These are phyloP conservation scores for Proisotoma minuta DNA, from an alignment of 2,888 invertebrate species.

Conservation along the genomic window DNA sequence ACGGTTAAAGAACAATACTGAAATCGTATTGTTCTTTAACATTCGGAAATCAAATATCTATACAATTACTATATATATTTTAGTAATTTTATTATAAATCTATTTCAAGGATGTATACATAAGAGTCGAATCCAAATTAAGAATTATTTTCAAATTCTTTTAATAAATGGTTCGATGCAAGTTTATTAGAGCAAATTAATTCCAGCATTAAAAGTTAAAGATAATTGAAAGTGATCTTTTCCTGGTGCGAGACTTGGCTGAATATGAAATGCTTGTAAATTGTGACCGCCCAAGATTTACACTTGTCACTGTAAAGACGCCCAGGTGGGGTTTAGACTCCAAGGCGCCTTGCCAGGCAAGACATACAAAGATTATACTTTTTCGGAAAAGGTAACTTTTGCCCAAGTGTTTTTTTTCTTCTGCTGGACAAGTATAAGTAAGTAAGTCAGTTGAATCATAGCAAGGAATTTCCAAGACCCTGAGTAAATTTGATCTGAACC, in stretches of 20 bases:
- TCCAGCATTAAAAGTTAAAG: no score
- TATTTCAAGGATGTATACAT: no score
- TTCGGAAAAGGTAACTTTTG: neutral
- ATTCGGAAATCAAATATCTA: no score
- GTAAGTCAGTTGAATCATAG: neutral
- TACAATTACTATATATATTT: no score
- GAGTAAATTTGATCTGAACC: neutral
- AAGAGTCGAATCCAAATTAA: no score
- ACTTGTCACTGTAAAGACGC: constrained; percentile 11
- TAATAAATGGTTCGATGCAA: no score
- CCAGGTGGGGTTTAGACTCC: constrained; percentile 13
- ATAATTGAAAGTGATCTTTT: neutral
- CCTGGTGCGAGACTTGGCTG: neutral
- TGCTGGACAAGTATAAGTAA: neutral
- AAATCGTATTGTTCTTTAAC: no score
- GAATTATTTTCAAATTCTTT: no score
- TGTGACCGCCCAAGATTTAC: constrained; percentile 16
- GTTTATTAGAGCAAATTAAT: no score
- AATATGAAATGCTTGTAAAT: constrained; percentile 11
- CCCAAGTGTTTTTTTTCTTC: neutral
- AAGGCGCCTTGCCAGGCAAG: constrained; percentile 1
- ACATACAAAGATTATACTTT: neutral
- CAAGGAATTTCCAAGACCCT: no score
- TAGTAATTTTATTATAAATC: no score
- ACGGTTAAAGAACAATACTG: no score